Evolutionary conservation across 2,113 vertebrate genomes (phyloP), one percentile per base, ranked within the genome.

Genomic region (Menidia beryllina): DNA sequence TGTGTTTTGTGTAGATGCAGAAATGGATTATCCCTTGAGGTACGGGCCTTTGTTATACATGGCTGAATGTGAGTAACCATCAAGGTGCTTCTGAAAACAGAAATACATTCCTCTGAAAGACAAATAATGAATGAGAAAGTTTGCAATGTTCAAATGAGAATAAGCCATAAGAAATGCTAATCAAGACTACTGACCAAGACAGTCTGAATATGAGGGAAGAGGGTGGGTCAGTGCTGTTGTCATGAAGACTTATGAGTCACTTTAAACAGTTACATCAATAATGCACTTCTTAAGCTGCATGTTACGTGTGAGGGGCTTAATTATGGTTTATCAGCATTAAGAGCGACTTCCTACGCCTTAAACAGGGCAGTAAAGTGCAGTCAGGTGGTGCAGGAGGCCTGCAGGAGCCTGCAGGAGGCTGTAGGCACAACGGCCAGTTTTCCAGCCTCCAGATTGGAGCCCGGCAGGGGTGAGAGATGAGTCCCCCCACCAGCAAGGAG

Each of bases 391-490:
- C 72, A 34, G 14, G 34, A 86, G 72, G 71, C 77, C 78, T 74
- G 67, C 70, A 76, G 78, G 77, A 83, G 71, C 77, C 78, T 74
- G 67, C 70, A 76, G 78, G 77, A 83, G 9, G 73, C 81, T 75
- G 53, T 70, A 54, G 77, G 75, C 76, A 77, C 73, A 83, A 78
- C 61, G 38, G 55, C 75, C 75, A 80, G 53, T 73, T 69, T 72
- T 84, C 72, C 75, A 82, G 71, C 66, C 61, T 88, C 88, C 88
- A 92, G 89, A 90, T 91, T 90, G 89, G 78, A 72, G 77, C 84
- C 81, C 87, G 68, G 86, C 83, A 85, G 88, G 89, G 75, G 84
- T 84, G 84, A 84, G 83, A 83, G 81, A 86, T 88, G 81, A 86
- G 50, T 66, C 67, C 69, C 73, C 41, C 36, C 48, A 48, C 79